Percentiles rank a stretch among this genome's conserved stretches.
These are phyloP conservation scores for Megalops atlanticus DNA, from an alignment of 2,113 vertebrate species.

Conservation along the genomic window DNA sequence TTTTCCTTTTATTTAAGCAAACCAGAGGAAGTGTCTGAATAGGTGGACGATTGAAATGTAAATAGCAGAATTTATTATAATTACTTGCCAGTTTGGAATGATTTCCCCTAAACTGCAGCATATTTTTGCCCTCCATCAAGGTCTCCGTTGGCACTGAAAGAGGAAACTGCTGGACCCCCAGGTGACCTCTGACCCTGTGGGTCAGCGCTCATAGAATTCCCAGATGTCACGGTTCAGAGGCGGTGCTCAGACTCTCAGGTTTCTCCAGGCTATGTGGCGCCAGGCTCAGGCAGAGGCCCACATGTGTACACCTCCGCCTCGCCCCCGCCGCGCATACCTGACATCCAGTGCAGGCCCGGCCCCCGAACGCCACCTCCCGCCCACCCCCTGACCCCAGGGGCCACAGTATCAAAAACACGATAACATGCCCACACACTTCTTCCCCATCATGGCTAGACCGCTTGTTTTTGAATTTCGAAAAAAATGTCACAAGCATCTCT, in stretches of 20 bases:
- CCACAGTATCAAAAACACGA: neutral
- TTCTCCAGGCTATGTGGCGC: constrained; percentile 80
- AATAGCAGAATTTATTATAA: constrained; percentile 80
- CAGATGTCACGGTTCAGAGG: constrained; percentile 85
- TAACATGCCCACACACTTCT: too few species aligned
- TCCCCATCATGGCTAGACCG: too few species aligned
- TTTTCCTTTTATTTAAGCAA: constrained; percentile 10
- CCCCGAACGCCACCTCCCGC: neutral
- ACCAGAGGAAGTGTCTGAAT: constrained; percentile 52
- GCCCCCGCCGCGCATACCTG: constrained; percentile 63
- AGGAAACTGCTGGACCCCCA: constrained; percentile 76
- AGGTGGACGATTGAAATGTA: constrained; percentile 75
- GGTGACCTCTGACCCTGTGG: constrained; percentile 76
- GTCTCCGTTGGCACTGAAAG: constrained; percentile 77
- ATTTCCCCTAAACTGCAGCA: constrained; percentile 75
- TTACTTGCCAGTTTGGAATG: constrained; percentile 76
- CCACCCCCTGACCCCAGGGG: constrained; percentile 8
- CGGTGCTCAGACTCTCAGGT: constrained; percentile 72
- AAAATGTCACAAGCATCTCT: too few species aligned
- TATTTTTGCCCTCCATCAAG: constrained; percentile 66
- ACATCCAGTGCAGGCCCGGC: neutral
- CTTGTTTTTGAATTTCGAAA: neutral
- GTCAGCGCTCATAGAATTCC: constrained; percentile 81
- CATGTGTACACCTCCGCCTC: constrained; percentile 68
- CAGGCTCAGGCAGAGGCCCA: constrained; percentile 70